These are phyloP conservation scores for Drosophila stalkeri DNA, from an alignment of 2,888 invertebrate species.

Conservation along the genomic window DNA sequence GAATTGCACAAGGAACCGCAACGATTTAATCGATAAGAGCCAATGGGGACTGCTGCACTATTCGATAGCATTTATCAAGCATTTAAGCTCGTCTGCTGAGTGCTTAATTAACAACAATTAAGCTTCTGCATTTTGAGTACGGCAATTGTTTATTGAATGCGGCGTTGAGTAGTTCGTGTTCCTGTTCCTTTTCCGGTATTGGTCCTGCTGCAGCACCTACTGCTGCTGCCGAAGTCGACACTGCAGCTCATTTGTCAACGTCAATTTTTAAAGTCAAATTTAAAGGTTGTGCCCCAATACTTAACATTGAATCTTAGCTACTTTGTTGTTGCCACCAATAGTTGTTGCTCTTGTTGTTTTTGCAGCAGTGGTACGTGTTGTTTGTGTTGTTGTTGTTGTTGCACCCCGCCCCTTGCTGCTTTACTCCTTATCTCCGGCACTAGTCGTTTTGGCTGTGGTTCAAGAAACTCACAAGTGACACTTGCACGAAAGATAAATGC, in stretches of 20 bases:
- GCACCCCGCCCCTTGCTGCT: background rate
- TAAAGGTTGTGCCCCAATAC: conserved; percentile 40
- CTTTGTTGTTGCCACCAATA: conserved; percentile 18
- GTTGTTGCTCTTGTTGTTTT: conserved; percentile 8
- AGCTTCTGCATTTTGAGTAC: conserved; percentile 22
- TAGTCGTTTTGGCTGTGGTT: conserved; percentile 74
- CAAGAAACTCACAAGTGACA: conserved; percentile 80
- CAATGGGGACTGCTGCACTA: conserved; percentile 13
- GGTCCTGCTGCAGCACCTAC: background rate
- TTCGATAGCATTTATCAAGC: conserved; percentile 33
- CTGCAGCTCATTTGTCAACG: conserved; percentile 50
- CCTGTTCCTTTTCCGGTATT: conserved; percentile 6
- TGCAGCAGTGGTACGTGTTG: conserved; percentile 31
- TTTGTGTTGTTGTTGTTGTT: conserved; percentile 27
- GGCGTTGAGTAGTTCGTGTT: conserved; percentile 12
- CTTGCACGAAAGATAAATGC: conserved; percentile 78
- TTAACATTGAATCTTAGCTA: conserved; percentile 36
- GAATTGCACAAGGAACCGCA: conserved; percentile 10
- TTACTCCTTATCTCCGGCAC: conserved; percentile 28
- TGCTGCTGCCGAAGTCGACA: background rate
- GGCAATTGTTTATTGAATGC: conserved; percentile 54
- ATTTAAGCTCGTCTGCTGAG: conserved; percentile 31
- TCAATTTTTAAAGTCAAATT: conserved; percentile 38
- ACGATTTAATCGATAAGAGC: conserved; percentile 38
- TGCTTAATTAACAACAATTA: conserved; percentile 41